Conservation (phyloP, 1,140 invertebrate genomes). For the Ips typographus region DNA sequence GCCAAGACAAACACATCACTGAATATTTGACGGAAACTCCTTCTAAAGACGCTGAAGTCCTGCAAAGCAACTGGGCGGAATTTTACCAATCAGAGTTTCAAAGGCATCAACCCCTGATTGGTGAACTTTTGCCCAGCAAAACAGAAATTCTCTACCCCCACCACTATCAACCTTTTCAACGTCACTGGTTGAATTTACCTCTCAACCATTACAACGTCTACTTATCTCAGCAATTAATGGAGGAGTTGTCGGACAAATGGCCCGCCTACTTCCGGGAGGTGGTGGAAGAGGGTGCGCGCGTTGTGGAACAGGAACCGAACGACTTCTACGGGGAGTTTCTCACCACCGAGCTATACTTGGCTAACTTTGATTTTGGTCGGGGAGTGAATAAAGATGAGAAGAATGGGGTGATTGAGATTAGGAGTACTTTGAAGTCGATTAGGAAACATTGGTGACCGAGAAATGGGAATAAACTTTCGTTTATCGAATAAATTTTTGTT, state of each 20-base stretch:
- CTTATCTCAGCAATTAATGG: constrained; percentile 35
- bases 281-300: constrained; percentile 41
- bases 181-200: constrained; percentile 41
- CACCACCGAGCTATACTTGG: constrained; percentile 40
- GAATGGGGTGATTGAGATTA: background rate
- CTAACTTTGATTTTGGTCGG: constrained; percentile 21
- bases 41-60: too few species aligned
- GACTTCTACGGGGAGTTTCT: constrained; percentile 42
- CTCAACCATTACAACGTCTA: constrained; percentile 17
- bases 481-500: too few species aligned
- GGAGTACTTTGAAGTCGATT: background rate
- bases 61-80: background rate
- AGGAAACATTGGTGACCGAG: background rate
- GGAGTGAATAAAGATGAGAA: constrained; percentile 9
- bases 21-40: too few species aligned
- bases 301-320: constrained; percentile 42
- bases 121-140: background rate
- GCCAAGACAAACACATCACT: too few species aligned
- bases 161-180: constrained; percentile 18
- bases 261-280: constrained; percentile 41
- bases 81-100: background rate
- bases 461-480: too few species aligned
- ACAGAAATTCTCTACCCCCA: background rate
- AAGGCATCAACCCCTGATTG: too few species aligned
- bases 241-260: constrained; percentile 35